Base-by-base conservation (phyloP, 2,113 vertebrate species). In the Tetraodon nigroviridis region DNA sequence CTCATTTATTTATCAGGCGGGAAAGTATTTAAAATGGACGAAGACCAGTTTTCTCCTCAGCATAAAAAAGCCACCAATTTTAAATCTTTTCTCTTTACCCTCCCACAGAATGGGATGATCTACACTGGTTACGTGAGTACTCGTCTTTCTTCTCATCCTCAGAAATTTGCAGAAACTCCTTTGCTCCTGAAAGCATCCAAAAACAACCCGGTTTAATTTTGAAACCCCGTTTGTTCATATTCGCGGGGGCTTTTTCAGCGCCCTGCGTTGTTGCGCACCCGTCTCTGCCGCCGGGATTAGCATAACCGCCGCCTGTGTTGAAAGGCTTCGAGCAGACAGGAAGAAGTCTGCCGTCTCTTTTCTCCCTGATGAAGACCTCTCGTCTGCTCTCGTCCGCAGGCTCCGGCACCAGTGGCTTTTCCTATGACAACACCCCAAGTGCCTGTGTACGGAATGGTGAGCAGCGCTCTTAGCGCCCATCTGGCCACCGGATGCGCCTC, bases 401-500 rank as follows among this genome's bases (percentile, higher is more conserved):
- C 93, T 89, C 91, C 92, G 79, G 91, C 93, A 85, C 92, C 93
- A 76, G 84, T 93, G 71, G 71, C 91, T 61, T 94, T 92, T 90
- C 92, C 92, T 64, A 76, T 93, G 92, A 92, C 92, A 78, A 89
- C 93, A 85, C 91, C 93, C 79, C 93, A 96, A 94, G 92, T 94
- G 92, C 93, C 93, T 93, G 82, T 93, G 69, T 95, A 94, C 82
- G 92, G 93, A 92, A 94, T 95, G 94, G 94, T 94, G 92, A 89
- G 88, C 6, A 51, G 24, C 2, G 7, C 21, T 27, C 20, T 40
- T 17, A 17, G 24, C 18, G 29, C 18, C 12, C 42, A 54, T 19
- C 32, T 32, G 29, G 8, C 57, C 19, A 37, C 21, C 44, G 24
- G 24, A 27, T 7, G 14, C 6, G 14, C 0, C 46, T 19, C 19